Evolutionary conservation across 1,140 invertebrate species (phyloP), one percentile per base, ranked within the genome.

Genomic region (Protaetia brevitarsis): DNA sequence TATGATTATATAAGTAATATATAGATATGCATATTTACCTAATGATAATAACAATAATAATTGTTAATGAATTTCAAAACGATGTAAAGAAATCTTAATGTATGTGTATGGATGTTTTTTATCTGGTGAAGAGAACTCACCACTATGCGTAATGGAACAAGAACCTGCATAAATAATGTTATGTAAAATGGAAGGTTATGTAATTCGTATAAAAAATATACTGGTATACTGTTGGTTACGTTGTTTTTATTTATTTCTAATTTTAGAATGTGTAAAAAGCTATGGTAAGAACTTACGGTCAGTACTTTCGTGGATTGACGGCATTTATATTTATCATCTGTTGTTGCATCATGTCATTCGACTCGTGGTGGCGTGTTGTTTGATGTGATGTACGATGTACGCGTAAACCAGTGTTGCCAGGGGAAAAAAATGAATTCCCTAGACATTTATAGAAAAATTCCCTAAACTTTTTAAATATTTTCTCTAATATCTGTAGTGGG

Each of bases 121-220:
- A n/a, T n/a, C n/a, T n/a, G n/a, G n/a, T 7, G 41, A 19, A 51
- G 19, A 51, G 6, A 21, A 51, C 21, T 23, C n/a, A 51, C n/a
- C 26, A 10, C 16, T 51, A 51, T 51, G 3, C 26, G 41, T 51
- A 51, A 51, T 51, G 41, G 41, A 23, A 51, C n/a, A 51, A 16
- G 8, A 19, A 19, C 26, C 26, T 51, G 26, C 41, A 51, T 51
- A 10, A 11, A 37, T 37, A 37, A 19, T 51, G 11, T 51, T 13
- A 4, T 37, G 34, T 37, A 37, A 51, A 51, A 51, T 10, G 41
- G 41, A 51, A 23, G 41, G 41, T 51, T 51, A 51, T 51, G 41
- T 51, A 51, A 51, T 51, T 16, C 41, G 26, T 51, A 51, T 23
- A 51, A n/a, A n/a, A n/a, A 51, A 51, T 51, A 51, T 51, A 51